Conservation (phyloP, 2,888 invertebrate genomes). For the Trilocha varians region DNA sequence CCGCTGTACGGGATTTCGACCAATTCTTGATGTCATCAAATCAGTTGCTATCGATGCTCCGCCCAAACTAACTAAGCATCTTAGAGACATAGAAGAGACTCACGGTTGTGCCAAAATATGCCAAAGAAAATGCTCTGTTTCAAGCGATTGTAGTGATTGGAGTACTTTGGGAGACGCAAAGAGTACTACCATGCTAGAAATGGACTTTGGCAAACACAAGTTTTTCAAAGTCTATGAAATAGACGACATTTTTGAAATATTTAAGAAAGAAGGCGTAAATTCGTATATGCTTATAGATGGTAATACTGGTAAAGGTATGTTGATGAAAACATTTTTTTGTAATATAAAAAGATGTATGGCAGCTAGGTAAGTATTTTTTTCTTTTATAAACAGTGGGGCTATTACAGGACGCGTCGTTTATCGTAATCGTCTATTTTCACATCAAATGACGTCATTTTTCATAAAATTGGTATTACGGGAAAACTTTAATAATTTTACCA, state of each 20-base stretch:
- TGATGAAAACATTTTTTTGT: no score
- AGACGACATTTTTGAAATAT: slow-evolving; percentile 58
- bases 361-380: no score
- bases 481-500: no score
- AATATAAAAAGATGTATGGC: no score
- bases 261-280: slow-evolving; percentile 47
- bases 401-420: no score
- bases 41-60: slow-evolving; percentile 77
- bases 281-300: slow-evolving; percentile 77
- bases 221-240: slow-evolving; percentile 65
- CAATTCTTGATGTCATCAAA: slow-evolving; percentile 84
- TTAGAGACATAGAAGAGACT: slow-evolving; percentile 65
- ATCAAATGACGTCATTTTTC: no score
- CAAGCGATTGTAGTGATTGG: slow-evolving; percentile 39
- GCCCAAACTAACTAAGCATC: slow-evolving; percentile 55
- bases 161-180: no score
- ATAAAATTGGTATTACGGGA: no score
- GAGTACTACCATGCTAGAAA: slow-evolving; percentile 38
- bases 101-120: slow-evolving; percentile 31
- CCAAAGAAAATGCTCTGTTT: slow-evolving; percentile 34
- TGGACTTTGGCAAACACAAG: slow-evolving; percentile 56
- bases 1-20: slow-evolving; percentile 84
- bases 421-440: no score
- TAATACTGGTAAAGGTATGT: slow-evolving; percentile 83
- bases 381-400: no score